A percentile compares a stretch with the other conserved stretches of the same genome.
Evolutionary conservation across 37 sponge, comb jelly and placozoan species (phyloP).

Genomic region (Chondrosia reniformis): DNA sequence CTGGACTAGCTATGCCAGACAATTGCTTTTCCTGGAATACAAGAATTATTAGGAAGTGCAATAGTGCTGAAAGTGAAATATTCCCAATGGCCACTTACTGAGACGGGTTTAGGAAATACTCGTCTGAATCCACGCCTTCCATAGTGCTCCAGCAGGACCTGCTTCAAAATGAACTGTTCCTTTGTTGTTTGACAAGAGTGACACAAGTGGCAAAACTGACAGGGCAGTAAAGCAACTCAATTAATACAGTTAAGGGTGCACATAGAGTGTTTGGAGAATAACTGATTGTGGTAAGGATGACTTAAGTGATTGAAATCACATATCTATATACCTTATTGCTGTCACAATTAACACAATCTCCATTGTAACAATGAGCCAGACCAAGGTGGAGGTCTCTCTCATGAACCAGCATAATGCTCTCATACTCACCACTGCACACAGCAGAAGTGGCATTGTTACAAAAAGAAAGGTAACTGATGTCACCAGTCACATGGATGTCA

Average conservation of each 20-base stretch:
- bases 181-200: conserved; percentile 19
- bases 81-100: not conserved
- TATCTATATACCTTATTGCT: too few relatives aligned
- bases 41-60: not conserved
- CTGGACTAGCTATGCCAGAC: not conserved
- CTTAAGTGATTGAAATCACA: too few relatives aligned
- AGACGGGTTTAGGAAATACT: conserved; percentile 32
- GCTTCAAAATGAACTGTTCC: conserved; percentile 31
- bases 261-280: too few relatives aligned
- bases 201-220: conserved; percentile 60
- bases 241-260: not conserved
- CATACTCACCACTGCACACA: conserved; percentile 38
- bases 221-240: not conserved
- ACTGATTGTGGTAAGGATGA: too few relatives aligned
- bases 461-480: not conserved
- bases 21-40: not conserved
- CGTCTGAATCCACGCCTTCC: conserved; percentile 46
- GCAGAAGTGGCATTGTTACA: not conserved
- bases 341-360: conserved; percentile 17
- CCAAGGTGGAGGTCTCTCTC: conserved; percentile 42
- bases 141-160: conserved; percentile 63
- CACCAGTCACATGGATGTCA: too few relatives aligned
- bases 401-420: conserved; percentile 51
- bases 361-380: conserved; percentile 25
- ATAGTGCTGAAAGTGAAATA: not conserved